These are phyloP conservation scores for Leptarthrus brevirostris DNA, from an alignment of 2,888 invertebrate species.

Conservation along the genomic window DNA sequence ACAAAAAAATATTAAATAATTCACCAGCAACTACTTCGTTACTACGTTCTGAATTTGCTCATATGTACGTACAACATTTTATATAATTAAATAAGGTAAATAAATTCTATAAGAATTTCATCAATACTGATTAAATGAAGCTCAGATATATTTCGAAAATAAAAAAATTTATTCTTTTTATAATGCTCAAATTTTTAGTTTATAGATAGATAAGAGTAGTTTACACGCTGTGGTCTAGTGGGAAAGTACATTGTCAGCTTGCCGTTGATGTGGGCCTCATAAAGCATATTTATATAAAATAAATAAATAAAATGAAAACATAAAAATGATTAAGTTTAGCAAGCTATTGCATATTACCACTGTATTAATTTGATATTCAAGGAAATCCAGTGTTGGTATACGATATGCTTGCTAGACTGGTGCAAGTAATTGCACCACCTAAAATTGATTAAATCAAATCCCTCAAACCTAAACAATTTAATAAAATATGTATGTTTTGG, in stretches of 20 bases:
- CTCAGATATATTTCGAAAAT: constrained; percentile 8
- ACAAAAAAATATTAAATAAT: too few relatives aligned
- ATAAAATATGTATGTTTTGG: constrained; percentile 43
- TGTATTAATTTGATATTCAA: constrained; percentile 7
- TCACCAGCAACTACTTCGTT: too few relatives aligned
- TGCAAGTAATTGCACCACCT: constrained; percentile 11
- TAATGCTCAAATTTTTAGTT: constrained; percentile 1
- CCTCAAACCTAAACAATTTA: constrained; percentile 61
- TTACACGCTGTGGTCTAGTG: constrained; percentile 68
- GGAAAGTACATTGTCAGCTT: constrained; percentile 72
- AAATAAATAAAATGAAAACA: constrained; percentile 31
- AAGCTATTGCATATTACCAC: constrained; percentile 23
- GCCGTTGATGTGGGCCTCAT: constrained; percentile 77
- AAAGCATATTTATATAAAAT: constrained; percentile 48
- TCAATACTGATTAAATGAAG: too few relatives aligned
- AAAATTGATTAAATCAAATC: constrained; percentile 65
- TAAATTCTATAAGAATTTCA: too few relatives aligned
- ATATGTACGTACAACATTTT: too few relatives aligned
- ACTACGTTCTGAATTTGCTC: too few relatives aligned
- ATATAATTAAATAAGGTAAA: too few relatives aligned
- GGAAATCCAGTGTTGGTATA: constrained; percentile 55
- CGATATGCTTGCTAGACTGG: constrained; percentile 60
- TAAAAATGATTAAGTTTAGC: constrained; percentile 18
- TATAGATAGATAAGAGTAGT: constrained; percentile 66
- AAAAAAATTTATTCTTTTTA: neutral